phyloP scores from a whole-genome alignment of 2,113 vertebrate genomes.

The Urocynchramus pylzowi region DNA sequence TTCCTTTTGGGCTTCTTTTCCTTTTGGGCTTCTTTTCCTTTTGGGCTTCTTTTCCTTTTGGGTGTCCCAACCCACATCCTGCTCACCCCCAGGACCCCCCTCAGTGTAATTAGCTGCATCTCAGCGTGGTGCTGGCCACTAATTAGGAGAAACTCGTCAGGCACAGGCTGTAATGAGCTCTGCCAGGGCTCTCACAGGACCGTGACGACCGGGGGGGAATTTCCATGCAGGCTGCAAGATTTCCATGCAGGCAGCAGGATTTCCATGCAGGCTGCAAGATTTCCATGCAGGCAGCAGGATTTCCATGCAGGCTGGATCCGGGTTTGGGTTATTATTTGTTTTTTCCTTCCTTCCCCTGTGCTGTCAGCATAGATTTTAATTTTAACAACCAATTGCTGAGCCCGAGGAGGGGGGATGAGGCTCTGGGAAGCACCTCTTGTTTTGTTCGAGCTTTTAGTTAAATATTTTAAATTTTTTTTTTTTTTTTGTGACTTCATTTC shows the following conservation, averaged over 20 bases:
- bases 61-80: accelerated
- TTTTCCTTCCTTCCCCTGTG: not conserved
- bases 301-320: not conserved
- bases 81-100: not conserved
- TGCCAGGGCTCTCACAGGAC: not conserved
- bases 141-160: not conserved
- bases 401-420: accelerated
- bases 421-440: not conserved
- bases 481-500: not conserved
- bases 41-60: accelerated
- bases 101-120: not conserved
- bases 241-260: not conserved
- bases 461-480: not conserved
- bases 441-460: not conserved
- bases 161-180: not conserved
- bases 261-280: not conserved
- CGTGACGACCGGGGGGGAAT: not conserved
- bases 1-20: not conserved
- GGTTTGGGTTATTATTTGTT: not conserved
- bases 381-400: not conserved
- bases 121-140: not conserved
- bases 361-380: not conserved
- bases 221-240: not conserved
- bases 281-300: not conserved
- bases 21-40: not conserved